Evolutionary conservation across 1,140 invertebrate species (phyloP), one percentile per base, ranked within the genome.

Genomic region (Trachelipus rathkii): DNA sequence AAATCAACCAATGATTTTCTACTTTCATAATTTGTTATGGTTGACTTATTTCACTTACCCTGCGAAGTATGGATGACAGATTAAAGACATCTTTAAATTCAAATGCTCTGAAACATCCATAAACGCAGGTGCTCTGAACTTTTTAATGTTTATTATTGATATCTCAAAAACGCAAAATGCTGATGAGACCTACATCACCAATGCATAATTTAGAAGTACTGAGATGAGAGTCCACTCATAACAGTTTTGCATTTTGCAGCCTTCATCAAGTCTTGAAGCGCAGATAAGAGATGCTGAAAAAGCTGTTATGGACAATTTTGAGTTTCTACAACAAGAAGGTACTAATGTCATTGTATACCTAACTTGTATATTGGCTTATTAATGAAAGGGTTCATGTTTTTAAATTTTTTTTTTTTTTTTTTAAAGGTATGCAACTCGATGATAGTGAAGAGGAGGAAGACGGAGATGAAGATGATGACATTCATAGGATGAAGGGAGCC

Each of bases 251-350:
- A 76, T 73, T 7, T 80, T 79, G 79, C 81, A 85, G 83, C 85
- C 85, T 75, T 84, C 86, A 67, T 86, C 87, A 73, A 77, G 77
- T 7, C 23, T 81, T 23, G 80, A 81, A 77, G 80, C 80, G 4
- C 80, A 81, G 87, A 91, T 95, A 84, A 86, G 94, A 83, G 94
- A 95, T 83, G 93, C 93, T 44, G 94, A 96, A 86, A 93, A 92
- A 69, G 94, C 95, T 53, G 95, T 98, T 60, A 93, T 97, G 89
- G 95, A 94, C 44, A 97, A 95, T 86, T 96, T 98, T 86, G 95
- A 97, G 85, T 98, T 97, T 87, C 88, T 98, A 68, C 88, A 89
- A 79, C 88, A 89, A 81, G 90, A 92, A 81, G 93, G 92, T 85
- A 92, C 92, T 83, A 9, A 10, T 0, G 13, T 74, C 0, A 9